phyloP scores from a whole-genome alignment of 2,888 invertebrate genomes.

The Drosophila planitibia region DNA sequence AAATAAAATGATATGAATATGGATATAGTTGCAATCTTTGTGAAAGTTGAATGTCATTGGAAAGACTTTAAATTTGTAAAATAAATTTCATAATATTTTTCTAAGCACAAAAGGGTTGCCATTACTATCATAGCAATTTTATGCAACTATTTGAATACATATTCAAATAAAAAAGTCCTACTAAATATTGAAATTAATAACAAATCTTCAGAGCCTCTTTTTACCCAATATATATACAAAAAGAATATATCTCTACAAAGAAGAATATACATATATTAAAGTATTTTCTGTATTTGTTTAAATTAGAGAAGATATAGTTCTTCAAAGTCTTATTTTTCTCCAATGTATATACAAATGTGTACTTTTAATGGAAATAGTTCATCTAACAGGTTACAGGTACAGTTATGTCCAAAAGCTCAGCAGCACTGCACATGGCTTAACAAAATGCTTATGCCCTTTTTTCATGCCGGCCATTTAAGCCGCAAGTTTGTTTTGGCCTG shows the following conservation, averaged over 20 bases:
- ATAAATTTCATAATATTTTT: not conserved
- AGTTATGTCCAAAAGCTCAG: slow-evolving; percentile 1
- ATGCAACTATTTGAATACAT: not conserved
- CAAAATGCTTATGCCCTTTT: slow-evolving; percentile 14
- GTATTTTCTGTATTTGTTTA: not conserved
- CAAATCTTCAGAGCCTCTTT: not conserved
- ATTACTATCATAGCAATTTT: too few relatives aligned
- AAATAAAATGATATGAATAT: not conserved
- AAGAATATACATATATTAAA: not conserved
- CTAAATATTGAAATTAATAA: not conserved
- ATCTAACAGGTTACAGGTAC: not conserved
- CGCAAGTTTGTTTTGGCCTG: slow-evolving; percentile 62
- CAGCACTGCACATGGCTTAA: slow-evolving; percentile 2
- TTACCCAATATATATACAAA: not conserved
- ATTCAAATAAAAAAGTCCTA: not conserved
- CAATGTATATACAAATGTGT: not conserved
- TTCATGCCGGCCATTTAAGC: slow-evolving; percentile 2
- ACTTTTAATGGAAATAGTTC: not conserved
- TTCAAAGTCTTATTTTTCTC: not conserved
- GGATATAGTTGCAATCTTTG: not conserved
- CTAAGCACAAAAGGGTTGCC: too few relatives aligned
- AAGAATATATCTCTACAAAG: not conserved
- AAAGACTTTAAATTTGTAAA: accelerated
- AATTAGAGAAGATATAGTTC: not conserved
- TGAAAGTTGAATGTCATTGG: not conserved